phyloP scores from a whole-genome alignment of 1,140 invertebrate genomes.

The Cyphomyrmex costatus region DNA sequence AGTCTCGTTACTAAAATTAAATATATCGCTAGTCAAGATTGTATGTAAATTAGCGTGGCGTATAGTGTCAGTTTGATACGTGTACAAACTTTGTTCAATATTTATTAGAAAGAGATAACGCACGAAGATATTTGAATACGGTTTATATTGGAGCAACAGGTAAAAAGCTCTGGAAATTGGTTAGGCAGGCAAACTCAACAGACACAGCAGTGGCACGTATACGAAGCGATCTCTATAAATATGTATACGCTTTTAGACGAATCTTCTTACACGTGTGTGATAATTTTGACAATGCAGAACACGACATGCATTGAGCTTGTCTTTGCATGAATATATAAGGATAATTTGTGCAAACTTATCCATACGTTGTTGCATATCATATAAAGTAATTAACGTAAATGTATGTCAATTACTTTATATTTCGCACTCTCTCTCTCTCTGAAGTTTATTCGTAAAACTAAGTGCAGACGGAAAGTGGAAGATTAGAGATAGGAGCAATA shows the following conservation, averaged over 20 bases:
- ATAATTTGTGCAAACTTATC: background rate
- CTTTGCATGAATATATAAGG: slow-evolving; percentile 35
- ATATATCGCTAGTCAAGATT: background rate
- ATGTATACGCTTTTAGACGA: slow-evolving; percentile 50
- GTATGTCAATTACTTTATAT: no score
- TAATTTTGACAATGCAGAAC: slow-evolving; percentile 48
- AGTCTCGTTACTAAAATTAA: background rate
- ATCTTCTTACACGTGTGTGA: slow-evolving; percentile 48
- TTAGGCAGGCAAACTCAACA: slow-evolving; percentile 63
- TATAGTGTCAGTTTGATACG: slow-evolving; percentile 4
- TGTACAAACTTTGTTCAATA: slow-evolving; percentile 46
- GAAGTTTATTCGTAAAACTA: background rate
- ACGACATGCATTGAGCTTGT: slow-evolving; percentile 14
- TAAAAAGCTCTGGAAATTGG: slow-evolving; percentile 64
- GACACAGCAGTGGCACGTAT: slow-evolving; percentile 37
- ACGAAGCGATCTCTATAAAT: slow-evolving; percentile 59
- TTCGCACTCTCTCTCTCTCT: no score
- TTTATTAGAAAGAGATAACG: slow-evolving; percentile 62
- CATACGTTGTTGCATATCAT: background rate
- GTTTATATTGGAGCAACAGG: slow-evolving; percentile 61
- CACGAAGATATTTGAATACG: slow-evolving; percentile 55
- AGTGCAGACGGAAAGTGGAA: background rate
- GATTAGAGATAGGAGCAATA: background rate
- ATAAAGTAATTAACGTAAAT: background rate
- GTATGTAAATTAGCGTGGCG: background rate